Base-by-base conservation (phyloP, 2,797 vertebrate genomes). In the Phrynocephalus guinanensis region DNA sequence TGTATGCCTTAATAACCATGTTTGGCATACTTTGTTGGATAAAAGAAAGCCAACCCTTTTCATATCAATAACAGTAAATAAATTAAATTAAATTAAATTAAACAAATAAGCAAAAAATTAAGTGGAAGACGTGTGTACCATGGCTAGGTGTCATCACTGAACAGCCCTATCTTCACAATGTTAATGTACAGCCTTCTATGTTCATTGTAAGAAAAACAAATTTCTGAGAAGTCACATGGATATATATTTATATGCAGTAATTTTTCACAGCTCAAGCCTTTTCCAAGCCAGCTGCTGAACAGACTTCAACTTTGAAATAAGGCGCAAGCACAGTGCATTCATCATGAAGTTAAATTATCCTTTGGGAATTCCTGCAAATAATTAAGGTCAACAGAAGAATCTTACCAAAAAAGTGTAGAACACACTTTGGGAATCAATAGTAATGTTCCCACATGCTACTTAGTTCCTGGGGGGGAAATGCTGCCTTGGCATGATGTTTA, bases 341-440 rank as follows among this genome's bases (percentile, higher is more conserved):
- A 72, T 72, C 70, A 72, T 72, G 28, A 72, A n/a, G 30, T 30
- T 72, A n/a, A n/a, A 72, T 72, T 72, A 72, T 70, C 24, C 2
- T 13, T 73, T 78, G 1, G 84, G 20, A 63, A 28, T 50, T 75
- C 38, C 84, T 20, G 48, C 79, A n/a, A n/a, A 2, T 1, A 33
- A 52, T 24, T 30, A 24, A 78, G 88, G 85, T 60, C 1, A 56
- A 30, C 33, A 86, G 80, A 83, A 8, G 13, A 88, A 26, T 79
- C 11, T 10, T 77, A 79, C 79, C 50, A 1, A 76, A 26, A 6
- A 70, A 86, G 26, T 18, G 0, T 2, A 24, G 63, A 75, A 28
- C 76, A 84, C 76, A 87, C 88, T 88, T 91, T 82, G 73, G 68
- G 87, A 90, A 80, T 38, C 80, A 84, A 83, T 72, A 79, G 79